These are phyloP conservation scores for Apus apus DNA, from an alignment of 2,113 vertebrate species.

Conservation along the genomic window DNA sequence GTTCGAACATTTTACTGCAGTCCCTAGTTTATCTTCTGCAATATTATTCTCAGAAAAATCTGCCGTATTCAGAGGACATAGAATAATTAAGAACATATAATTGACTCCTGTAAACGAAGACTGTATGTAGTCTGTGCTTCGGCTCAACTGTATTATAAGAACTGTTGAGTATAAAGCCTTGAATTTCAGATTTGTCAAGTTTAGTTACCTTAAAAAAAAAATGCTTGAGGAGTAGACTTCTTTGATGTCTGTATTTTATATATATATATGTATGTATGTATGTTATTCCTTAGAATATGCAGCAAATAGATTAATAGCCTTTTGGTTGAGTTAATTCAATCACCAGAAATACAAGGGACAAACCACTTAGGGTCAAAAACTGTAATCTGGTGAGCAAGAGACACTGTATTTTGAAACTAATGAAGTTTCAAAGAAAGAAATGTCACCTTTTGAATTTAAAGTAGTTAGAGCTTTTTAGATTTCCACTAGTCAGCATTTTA, in stretches of 20 bases:
- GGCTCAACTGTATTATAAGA: not conserved
- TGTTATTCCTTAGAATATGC: not conserved
- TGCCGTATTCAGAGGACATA: conserved; percentile 46
- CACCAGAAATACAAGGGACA: not conserved
- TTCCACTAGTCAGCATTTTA: not conserved
- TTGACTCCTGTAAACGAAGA: conserved; percentile 24
- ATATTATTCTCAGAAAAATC: conserved; percentile 4
- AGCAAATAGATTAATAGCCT: not conserved
- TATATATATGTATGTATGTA: not conserved
- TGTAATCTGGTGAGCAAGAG: not conserved
- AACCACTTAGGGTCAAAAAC: not conserved
- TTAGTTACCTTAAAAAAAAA: not conserved
- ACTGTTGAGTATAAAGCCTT: not conserved
- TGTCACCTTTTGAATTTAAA: not conserved
- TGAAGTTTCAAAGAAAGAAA: not conserved
- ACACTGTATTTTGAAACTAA: not conserved
- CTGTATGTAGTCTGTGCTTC: not conserved
- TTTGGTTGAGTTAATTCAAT: not conserved
- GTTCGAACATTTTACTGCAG: conserved; percentile 54
- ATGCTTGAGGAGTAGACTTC: not conserved
- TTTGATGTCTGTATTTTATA: not conserved
- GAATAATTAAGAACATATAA: conserved; percentile 48
- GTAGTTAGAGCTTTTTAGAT: not conserved
- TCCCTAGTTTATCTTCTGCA: no score
- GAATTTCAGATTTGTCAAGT: not conserved